Base-by-base conservation (phyloP, 2,888 invertebrate species). In the Agrotis clavis region DNA sequence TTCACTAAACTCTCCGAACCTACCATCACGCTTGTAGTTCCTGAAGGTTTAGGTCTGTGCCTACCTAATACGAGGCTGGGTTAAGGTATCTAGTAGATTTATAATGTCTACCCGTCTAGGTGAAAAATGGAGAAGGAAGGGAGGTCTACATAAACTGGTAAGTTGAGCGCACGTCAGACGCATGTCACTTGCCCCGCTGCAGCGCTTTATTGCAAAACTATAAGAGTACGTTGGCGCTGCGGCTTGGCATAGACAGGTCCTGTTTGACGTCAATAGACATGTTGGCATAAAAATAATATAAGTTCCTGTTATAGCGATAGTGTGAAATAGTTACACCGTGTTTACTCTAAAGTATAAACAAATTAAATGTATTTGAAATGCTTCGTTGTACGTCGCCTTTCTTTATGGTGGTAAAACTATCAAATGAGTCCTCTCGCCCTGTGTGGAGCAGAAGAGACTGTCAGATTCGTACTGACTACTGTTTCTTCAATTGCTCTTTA, bases 131-230 rank as follows among this genome's bases (percentile, higher is more conserved):
- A 18, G 2, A 41, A 11, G 19, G 5, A 18, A 13, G 16, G 45
- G 30, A 16, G 59, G 30, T 67, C 81, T 72, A 25, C 47, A 7
- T 74, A 65, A 64, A 74, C 66, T 83, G 81, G 83, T 71, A 64
- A 56, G 71, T 61, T 41, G 41, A 72, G 77, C 68, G 69, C 64
- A 53, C 74, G 84, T 79, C 79, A 79, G 50, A 77, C 68, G 71
- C 74, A 81, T 76, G 68, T 73, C 76, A 51, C 62, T 53, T 45
- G 64, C 68, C 67, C 73, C 57, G 41, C 19, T 54, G 48, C 59
- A 48, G 53, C 57, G 69, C 71, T 72, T 76, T 78, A 81, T 78
- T 81, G 78, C 64, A 68, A 81, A 83, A 79, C 69, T 77, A 77
- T 67, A 69, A 77, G 68, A 67, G 71, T 30, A 35, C 21, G 71